phyloP scores from a whole-genome alignment of 2,113 vertebrate genomes.

The Tachuris rubrigastra region DNA sequence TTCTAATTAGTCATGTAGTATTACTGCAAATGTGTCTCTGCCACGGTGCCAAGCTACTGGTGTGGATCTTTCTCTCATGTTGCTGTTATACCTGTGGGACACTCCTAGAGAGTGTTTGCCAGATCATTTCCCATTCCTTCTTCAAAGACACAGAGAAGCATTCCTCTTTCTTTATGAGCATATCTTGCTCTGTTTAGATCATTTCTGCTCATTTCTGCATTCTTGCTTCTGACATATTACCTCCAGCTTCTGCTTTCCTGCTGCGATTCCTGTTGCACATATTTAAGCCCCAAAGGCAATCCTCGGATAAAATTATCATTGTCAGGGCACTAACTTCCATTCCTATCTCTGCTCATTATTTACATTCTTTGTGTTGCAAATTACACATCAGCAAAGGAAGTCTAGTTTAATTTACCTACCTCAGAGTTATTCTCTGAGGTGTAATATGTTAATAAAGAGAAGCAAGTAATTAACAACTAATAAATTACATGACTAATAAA shows the following conservation, averaged over 20 bases:
- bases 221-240: slow-evolving; percentile 5
- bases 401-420: slow-evolving; percentile 45
- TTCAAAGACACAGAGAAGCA: neutral
- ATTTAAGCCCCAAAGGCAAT: slow-evolving; percentile 29
- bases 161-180: neutral
- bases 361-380: slow-evolving; percentile 44
- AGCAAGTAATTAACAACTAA: slow-evolving; percentile 56
- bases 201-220: neutral
- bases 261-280: slow-evolving; percentile 15
- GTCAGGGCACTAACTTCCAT: slow-evolving; percentile 18
- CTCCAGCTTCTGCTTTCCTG: slow-evolving; percentile 1
- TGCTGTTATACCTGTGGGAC: neutral
- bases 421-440: slow-evolving; percentile 40
- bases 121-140: neutral
- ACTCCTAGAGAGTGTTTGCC: neutral
- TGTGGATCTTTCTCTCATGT: neutral
- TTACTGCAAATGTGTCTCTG: neutral
- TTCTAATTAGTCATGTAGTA: neutral
- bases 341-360: slow-evolving; percentile 20
- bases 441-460: slow-evolving; percentile 50
- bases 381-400: slow-evolving; percentile 28
- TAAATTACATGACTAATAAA: slow-evolving; percentile 46
- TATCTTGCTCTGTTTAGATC: neutral
- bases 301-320: slow-evolving; percentile 44
- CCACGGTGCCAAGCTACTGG: neutral